Base-by-base conservation (phyloP, 2,113 vertebrate species). In the Pteropus alecto region DNA sequence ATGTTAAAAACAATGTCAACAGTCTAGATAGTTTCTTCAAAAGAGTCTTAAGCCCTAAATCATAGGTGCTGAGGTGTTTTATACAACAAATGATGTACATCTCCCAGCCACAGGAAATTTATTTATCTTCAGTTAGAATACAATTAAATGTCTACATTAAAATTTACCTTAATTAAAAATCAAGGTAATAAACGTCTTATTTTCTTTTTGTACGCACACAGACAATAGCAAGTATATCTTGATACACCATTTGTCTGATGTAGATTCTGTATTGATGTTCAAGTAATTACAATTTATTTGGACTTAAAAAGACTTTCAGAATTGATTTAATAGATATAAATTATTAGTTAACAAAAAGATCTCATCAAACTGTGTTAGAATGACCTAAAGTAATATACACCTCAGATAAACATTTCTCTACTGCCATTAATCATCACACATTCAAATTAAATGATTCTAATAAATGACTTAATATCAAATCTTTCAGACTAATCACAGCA, bases 331-430 rank as follows among this genome's bases (percentile, higher is more conserved):
- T 67, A 51, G 65, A 76, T 58, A 79, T 61, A 58, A 94, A 90
- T 94, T 88, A n/a, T 60, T 86, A 86, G 68, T 78, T 94, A 86
- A 81, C 84, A 71, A 67, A 95, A 92, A 89, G 12, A 48, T 60
- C n/a, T 84, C 58, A 88, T 87, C 35, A 85, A 88, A 63, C 11
- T 48, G 56, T 76, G 18, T 79, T 51, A 86, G 35, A 79, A 93
- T 65, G n/a, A 70, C 28, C 33, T 77, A 82, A 58, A 87, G 35
- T 56, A 95, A 85, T 33, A 70, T 41, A 65, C 3, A 67, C 6
- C 30, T 86, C 85, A 63, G 58, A 91, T 86, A 89, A 96, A 88
- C 43, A 87, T 73, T 87, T 76, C 12, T 56, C 19, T 41, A 88
- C 26, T 58, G 15, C 24, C 19, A 82, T 95, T 76, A 87, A 89